phyloP scores from a whole-genome alignment of 2,888 invertebrate species.

The Drosophila macrothrix region DNA sequence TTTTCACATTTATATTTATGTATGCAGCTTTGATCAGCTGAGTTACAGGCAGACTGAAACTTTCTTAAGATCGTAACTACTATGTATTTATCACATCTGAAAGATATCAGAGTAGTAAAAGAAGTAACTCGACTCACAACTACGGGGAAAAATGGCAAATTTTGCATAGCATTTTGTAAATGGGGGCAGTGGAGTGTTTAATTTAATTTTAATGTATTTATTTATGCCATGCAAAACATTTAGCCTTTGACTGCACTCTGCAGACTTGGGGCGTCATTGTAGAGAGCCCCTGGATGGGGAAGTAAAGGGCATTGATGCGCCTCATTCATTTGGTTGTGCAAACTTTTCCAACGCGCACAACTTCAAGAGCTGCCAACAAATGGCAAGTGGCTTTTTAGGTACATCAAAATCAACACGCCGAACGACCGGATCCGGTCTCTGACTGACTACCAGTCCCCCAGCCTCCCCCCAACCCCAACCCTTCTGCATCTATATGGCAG shows the following conservation, averaged over 20 bases:
- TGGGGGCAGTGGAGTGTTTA: conserved; percentile 67
- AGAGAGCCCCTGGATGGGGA: neutral
- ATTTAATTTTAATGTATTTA: conserved; percentile 75
- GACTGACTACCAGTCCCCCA: conserved; percentile 19
- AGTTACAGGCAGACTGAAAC: neutral
- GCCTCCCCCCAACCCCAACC: neutral
- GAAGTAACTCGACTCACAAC: too few relatives aligned
- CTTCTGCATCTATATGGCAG: neutral
- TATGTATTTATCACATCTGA: neutral
- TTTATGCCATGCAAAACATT: conserved; percentile 74
- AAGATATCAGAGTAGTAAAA: neutral
- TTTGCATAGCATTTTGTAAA: conserved; percentile 60
- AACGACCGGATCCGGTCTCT: conserved; percentile 35
- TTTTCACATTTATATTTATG: neutral
- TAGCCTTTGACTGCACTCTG: conserved; percentile 38
- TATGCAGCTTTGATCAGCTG: neutral
- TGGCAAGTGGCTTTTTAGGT: conserved; percentile 77
- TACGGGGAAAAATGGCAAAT: conserved; percentile 16
- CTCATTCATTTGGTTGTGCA: conserved; percentile 75
- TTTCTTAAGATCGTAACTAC: neutral
- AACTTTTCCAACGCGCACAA: conserved; percentile 73
- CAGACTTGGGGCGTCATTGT: conserved; percentile 6
- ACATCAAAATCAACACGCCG: conserved; percentile 74
- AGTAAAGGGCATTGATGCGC: conserved; percentile 2
- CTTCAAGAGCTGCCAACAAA: conserved; percentile 60